Base-by-base conservation (phyloP, 1,140 invertebrate species). In the Wasmannia auropunctata region DNA sequence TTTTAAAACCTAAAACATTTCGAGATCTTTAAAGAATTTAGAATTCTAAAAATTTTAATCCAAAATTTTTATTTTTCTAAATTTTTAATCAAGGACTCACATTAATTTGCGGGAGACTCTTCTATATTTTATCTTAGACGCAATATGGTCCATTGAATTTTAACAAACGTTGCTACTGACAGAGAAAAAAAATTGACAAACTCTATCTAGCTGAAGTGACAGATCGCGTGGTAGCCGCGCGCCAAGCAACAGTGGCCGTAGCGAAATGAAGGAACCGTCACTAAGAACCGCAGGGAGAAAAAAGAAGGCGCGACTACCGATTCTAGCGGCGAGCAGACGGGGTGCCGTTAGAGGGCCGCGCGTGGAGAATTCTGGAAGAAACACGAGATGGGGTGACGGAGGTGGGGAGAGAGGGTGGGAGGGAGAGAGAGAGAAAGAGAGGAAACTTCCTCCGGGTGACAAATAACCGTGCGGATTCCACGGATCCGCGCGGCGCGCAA, bases 381-480 rank as follows among this genome's bases (percentile, higher is more conserved):
- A 60, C 40, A n/a, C 63, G 70, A 67, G 69, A 84, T 40, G 40
- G 19, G 14, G 43, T 8, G 31, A 11, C 4, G 19, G 8, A 19
- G n/a, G 8, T 16, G 46, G 2, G 5, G 7, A 8, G 34, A 22
- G 43, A 28, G 43, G 14, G 10, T 14, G 25, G 3, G 31, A 10
- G 16, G 10, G 10, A 2, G 11, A 25, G 43, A 56, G 28, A 49
- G 60, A 37, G 28, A 54, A 60, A 19, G 65, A 46, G 65, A 51
- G 76, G 76, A 79, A 88, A 85, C 74, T 90, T 91, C 90, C 86
- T 88, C 84, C 91, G 93, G 90, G 92, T 94, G 94, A 94, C 93
- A 94, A 94, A 94, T 93, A 94, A 93, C 91, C 92, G 88, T 88
- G 88, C 77, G 90, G 90, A 94, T 94, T 93, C 93, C 92, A 91